Base-by-base conservation (phyloP, 1,140 invertebrate species). In the Cataglyphis hispanica region DNA sequence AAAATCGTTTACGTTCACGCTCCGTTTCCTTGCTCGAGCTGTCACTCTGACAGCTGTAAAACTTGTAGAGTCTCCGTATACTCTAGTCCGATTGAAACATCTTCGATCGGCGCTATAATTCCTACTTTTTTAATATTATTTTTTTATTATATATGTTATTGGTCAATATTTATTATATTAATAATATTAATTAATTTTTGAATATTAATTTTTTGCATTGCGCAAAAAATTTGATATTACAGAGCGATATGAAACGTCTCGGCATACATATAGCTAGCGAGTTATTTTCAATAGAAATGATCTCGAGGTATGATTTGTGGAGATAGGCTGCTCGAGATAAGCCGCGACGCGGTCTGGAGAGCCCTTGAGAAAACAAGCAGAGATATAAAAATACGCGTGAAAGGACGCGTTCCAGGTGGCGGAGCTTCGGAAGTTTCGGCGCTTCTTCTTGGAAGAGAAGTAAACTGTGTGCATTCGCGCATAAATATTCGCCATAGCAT, bases 311-410 rank as follows among this genome's bases (percentile, higher is more conserved):
- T 56, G 46, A 74, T 78, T 84, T 77, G n/a, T 43, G 16, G 19
- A 10, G 11, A 19, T 69, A 64, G 27, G 53, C 60, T 46, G 72
- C 58, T 56, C 66, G 63, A 84, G 77, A 70, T 66, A 74, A 66
- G 22, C n/a, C 40, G 22, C 19, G 13, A 50, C 6, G 25, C 8
- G 25, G 64, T 11, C 56, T 25, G 25, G 66, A 50, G 46, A 84
- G 66, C 56, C 58, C 31, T 84, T 88, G 60, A 80, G 88, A 89
- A 90, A 89, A 87, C 60, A 88, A 89, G 86, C 60, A 64, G 2
- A 19, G 19, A 72, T 27, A 70, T 85, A 89, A 88, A 88, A 76
- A 86, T 85, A 87, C 50, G 37, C 16, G 46, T 34, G 60, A 25
- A 61, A 53, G 64, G 53, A 87, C 27, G 70, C 22, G 37, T 78